phyloP scores from a whole-genome alignment of 1,140 invertebrate species.

The Drosophila murphyi region DNA sequence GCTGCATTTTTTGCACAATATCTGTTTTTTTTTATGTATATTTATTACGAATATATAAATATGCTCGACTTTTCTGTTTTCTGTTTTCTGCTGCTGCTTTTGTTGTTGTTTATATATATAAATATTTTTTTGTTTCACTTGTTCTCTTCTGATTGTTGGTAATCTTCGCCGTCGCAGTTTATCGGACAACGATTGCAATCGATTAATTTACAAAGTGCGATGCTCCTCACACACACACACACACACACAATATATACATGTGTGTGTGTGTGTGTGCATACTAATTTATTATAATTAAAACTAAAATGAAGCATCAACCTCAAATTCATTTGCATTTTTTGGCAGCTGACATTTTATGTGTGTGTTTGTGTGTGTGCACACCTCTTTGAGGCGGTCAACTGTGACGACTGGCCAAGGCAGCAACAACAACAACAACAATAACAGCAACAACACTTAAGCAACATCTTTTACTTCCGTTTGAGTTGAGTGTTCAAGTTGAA shows the following conservation, averaged over 20 bases:
- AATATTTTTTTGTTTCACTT: constrained; percentile 11
- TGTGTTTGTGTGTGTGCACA: constrained; percentile 42
- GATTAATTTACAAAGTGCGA: constrained; percentile 31
- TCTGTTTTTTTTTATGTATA: constrained; percentile 30
- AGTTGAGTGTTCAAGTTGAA: constrained; percentile 56
- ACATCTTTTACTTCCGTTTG: constrained; percentile 70
- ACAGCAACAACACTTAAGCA: constrained; percentile 24
- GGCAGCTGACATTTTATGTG: constrained; percentile 42
- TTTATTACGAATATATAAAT: constrained; percentile 35
- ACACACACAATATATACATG: too few relatives aligned
- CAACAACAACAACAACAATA: constrained; percentile 16
- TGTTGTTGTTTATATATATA: constrained; percentile 60
- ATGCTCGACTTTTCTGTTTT: constrained; percentile 43
- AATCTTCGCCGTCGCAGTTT: constrained; percentile 25
- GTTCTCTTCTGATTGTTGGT: constrained; percentile 17
- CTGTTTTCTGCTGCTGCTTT: constrained; percentile 30
- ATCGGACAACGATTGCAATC: constrained; percentile 33
- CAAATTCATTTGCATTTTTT: constrained; percentile 50
- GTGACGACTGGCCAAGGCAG: constrained; percentile 49
- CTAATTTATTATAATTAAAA: constrained; percentile 3
- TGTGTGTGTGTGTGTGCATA: background rate
- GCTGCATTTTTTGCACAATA: constrained; percentile 77
- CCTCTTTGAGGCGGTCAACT: constrained; percentile 66
- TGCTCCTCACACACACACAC: constrained; percentile 22
- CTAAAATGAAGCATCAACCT: background rate